Base-by-base conservation (phyloP, 64 coral and sea anemone species). In the Stichodactyla helianthus region DNA sequence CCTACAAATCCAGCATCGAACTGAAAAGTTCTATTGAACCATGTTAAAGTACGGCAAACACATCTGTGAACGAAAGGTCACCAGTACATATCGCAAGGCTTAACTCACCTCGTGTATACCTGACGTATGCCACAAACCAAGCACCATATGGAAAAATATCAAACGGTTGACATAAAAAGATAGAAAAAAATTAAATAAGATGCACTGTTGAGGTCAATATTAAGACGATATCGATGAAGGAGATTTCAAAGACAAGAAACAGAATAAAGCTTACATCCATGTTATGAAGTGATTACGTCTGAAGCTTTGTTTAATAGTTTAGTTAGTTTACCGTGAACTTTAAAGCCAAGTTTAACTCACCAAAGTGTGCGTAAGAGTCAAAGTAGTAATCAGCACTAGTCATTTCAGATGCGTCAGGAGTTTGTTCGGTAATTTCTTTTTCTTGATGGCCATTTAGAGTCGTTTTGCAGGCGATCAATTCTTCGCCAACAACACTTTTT, bases 311-410 rank as follows among this genome's bases (percentile, higher is more conserved):
- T n/a, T n/a, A n/a, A n/a, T 44, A 44, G 35, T 44, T 44, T 44
- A 44, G 35, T 44, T 44, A 44, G 55, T 58, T 58, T 58, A 50
- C 28, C 18, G 63, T 60, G 52, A 79, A 23, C 15, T 18, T 22
- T 6, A 60, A 83, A 63, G 57, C 25, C 4, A 71, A 51, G 15
- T 50, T 20, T n/a, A 84, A 86, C 92, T 92, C 78, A 99, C 97
- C 97, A 54, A 99, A 99, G 90, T 99, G 97, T 31, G 93, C 97
- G 77, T 99, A 99, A 53, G 97, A 99, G 81, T 99, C 97, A 56
- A 99, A 99, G 64, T 99, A 99, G 64, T 99, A 99, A 86, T 99
- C 97, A 53, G 97, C 97, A n/a, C 97, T 99, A 7, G 97, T 99
- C 97, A 99, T 99, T 82, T 99, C 94, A 8, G 94, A 64, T 23